phyloP scores from a whole-genome alignment of 2,888 invertebrate genomes.

The Mactromeris polynyma region DNA sequence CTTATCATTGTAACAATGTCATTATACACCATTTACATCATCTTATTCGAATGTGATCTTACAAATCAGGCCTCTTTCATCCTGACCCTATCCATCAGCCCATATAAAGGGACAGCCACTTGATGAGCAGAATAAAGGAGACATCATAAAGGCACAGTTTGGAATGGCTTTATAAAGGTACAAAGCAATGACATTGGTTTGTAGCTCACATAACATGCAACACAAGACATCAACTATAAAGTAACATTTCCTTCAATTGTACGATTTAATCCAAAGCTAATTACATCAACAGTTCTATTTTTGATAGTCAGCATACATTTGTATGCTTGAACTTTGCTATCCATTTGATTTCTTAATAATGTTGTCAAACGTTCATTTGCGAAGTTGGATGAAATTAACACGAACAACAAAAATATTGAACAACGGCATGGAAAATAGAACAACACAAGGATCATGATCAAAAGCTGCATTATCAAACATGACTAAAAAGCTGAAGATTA shows the following conservation, averaged over 20 bases:
- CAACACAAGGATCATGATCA: no score
- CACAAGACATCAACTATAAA: not conserved
- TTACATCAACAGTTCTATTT: no score
- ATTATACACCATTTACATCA: conserved; percentile 1
- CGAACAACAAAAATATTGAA: no score
- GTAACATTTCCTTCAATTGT: not conserved
- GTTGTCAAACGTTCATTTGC: no score
- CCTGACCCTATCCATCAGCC: conserved; percentile 1
- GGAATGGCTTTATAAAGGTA: not conserved
- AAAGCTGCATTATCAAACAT: no score
- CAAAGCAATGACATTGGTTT: not conserved
- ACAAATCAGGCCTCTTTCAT: not conserved
- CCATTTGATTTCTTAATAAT: no score
- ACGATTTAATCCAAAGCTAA: no score
- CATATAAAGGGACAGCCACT: not conserved
- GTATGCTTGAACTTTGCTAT: no score
- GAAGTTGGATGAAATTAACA: no score
- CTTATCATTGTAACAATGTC: not conserved
- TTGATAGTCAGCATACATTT: no score
- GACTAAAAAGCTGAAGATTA: no score
- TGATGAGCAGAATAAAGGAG: not conserved
- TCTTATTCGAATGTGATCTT: not conserved
- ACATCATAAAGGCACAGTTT: not conserved
- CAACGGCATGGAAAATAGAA: no score
- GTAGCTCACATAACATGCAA: not conserved